Evolutionary conservation across 2,888 invertebrate species (phyloP).

Genomic region (Liodrosophila aerea): DNA sequence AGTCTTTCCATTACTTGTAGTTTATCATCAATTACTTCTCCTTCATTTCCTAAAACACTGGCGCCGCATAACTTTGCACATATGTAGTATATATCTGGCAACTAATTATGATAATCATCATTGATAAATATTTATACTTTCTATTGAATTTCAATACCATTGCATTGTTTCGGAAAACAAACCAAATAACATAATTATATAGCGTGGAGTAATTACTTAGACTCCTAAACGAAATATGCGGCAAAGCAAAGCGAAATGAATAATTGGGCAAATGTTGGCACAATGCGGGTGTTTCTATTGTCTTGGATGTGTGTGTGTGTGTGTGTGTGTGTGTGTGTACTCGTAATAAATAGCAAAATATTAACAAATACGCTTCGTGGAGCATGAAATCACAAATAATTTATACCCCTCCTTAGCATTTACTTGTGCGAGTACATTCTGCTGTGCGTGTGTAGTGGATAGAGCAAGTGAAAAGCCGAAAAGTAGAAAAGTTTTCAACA

Average conservation of each 20-base stretch:
- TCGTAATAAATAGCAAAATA: conserved; percentile 73
- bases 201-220: conserved; percentile 35
- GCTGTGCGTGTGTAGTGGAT: conserved; percentile 41
- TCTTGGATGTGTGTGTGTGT: conserved; percentile 24
- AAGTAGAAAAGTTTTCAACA: conserved; percentile 51
- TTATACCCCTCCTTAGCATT: conserved; percentile 22
- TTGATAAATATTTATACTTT: conserved; percentile 27
- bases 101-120: neutral
- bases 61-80: neutral
- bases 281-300: conserved; percentile 46
- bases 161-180: conserved; percentile 25
- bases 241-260: conserved; percentile 30
- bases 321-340: conserved; percentile 36
- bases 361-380: conserved; percentile 71
- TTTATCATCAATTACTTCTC: too few species aligned
- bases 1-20: too few species aligned
- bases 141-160: conserved; percentile 11
- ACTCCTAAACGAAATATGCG: conserved; percentile 22
- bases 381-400: conserved; percentile 76
- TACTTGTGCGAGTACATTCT: conserved; percentile 11
- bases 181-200: conserved; percentile 31
- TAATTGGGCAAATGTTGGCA: conserved; percentile 48
- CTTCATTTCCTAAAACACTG: neutral
- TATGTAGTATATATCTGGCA: neutral
- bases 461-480: conserved; percentile 15